These are phyloP conservation scores for Flexamia atlantica DNA, from an alignment of 2,888 invertebrate species.

Conservation along the genomic window DNA sequence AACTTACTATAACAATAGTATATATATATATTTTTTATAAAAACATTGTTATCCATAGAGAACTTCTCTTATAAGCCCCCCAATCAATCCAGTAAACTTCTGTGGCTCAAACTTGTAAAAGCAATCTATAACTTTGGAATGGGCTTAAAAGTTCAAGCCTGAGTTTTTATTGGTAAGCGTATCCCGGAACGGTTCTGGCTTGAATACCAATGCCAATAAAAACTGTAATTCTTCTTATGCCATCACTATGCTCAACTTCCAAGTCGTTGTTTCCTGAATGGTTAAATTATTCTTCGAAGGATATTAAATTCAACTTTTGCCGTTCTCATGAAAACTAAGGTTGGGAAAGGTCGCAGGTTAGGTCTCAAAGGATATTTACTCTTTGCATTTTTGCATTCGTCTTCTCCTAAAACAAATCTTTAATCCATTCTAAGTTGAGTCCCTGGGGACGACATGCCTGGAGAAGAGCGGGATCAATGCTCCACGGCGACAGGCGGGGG, in stretches of 20 bases:
- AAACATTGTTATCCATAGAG: no score
- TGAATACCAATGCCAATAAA: no score
- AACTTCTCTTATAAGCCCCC: not conserved
- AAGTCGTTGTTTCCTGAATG: no score
- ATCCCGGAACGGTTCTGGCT: not conserved
- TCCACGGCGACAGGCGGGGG: not conserved
- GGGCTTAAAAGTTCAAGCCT: not conserved
- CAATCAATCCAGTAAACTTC: not conserved
- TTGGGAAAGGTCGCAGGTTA: no score
- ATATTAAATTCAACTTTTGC: no score
- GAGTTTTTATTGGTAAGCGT: not conserved
- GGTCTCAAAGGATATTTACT: no score
- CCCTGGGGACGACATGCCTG: slow-evolving; percentile 13
- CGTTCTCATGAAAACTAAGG: no score
- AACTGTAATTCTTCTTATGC: no score
- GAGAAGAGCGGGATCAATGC: slow-evolving; percentile 11
- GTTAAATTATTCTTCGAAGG: no score
- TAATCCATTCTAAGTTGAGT: not conserved
- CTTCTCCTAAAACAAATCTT: not conserved
- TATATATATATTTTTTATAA: no score
- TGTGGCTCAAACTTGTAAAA: not conserved
- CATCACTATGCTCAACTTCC: no score
- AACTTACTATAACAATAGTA: no score
- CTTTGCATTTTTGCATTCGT: not conserved
- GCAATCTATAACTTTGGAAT: not conserved